A percentile compares a stretch with the other conserved stretches of the same genome.
These are phyloP conservation scores for Yponomeuta malinellus DNA, from an alignment of 2,888 invertebrate genomes.

Conservation along the genomic window DNA sequence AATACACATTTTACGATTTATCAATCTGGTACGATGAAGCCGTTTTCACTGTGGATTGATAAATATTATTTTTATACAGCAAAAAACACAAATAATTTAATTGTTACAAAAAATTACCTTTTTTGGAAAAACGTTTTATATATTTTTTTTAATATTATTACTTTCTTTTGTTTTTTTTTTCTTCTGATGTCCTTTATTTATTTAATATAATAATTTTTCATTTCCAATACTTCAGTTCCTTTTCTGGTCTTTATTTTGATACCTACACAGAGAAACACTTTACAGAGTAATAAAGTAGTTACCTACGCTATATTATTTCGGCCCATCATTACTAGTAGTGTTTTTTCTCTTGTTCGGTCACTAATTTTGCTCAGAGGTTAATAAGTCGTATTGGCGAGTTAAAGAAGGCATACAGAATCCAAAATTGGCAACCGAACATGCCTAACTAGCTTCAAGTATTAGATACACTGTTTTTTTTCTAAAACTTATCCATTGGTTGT, in stretches of 20 bases:
- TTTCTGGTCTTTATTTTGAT: conserved; percentile 36
- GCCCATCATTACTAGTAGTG: conserved; percentile 64
- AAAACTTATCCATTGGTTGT: conserved; percentile 43
- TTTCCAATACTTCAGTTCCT: conserved; percentile 65
- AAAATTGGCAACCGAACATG: conserved; percentile 60
- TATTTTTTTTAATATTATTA: conserved; percentile 35
- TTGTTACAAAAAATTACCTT: conserved; percentile 25
- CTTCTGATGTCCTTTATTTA: conserved; percentile 29
- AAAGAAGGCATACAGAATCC: conserved; percentile 4
- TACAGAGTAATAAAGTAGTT: conserved; percentile 61
- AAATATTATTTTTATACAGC: neutral
- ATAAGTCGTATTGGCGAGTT: conserved; percentile 17
- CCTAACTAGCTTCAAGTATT: conserved; percentile 27
- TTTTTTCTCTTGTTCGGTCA: conserved; percentile 49
- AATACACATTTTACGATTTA: conserved; percentile 37
- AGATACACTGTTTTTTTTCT: conserved; percentile 52
- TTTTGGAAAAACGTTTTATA: conserved; percentile 35
- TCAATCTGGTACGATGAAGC: conserved; percentile 15
- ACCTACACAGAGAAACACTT: conserved; percentile 76
- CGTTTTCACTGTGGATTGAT: conserved; percentile 12
- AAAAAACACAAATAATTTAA: conserved; percentile 44
- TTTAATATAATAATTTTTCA: conserved; percentile 40
- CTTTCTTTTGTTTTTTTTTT: conserved; percentile 36
- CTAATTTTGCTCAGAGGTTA: conserved; percentile 39
- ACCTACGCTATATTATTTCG: conserved; percentile 53